Evolutionary conservation across 2,888 invertebrate genomes (phyloP).

Genomic region (Drosophila recens): DNA sequence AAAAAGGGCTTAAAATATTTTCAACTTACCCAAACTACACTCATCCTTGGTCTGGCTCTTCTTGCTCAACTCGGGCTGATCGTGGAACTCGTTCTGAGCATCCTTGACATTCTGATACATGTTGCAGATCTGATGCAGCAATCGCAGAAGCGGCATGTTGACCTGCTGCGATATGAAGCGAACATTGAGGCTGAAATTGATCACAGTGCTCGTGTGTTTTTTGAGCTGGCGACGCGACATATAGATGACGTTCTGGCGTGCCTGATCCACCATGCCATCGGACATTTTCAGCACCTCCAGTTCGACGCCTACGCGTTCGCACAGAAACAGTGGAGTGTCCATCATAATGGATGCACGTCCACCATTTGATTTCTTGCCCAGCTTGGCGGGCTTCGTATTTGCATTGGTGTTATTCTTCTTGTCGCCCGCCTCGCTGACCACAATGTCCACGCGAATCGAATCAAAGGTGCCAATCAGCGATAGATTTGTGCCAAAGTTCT

Average conservation of each 20-base stretch:
- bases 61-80: conserved; percentile 87
- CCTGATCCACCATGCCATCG: conserved; percentile 94
- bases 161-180: conserved; percentile 96
- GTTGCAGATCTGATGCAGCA: conserved; percentile 97
- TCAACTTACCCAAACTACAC: conserved; percentile 87
- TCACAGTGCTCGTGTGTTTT: conserved; percentile 95
- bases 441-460: conserved; percentile 95
- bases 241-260: conserved; percentile 93
- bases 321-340: conserved; percentile 93
- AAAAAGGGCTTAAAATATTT: too few relatives aligned
- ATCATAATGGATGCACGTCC: conserved; percentile 79
- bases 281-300: conserved; percentile 95
- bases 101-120: conserved; percentile 99
- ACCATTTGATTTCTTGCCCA: conserved; percentile 78
- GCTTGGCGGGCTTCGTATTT: conserved; percentile 68
- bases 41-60: conserved; percentile 87
- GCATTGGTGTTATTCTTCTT: conserved; percentile 84
- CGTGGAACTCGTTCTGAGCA: conserved; percentile 95
- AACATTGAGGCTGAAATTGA: conserved; percentile 95
- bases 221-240: conserved; percentile 94
- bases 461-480: conserved; percentile 94
- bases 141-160: conserved; percentile 96
- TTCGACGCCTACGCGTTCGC: conserved; percentile 95
- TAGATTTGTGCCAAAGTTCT: conserved; percentile 95
- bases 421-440: conserved; percentile 93